Conservation (phyloP, 2,113 vertebrate genomes). For the Ictidomys tridecemlineatus region DNA sequence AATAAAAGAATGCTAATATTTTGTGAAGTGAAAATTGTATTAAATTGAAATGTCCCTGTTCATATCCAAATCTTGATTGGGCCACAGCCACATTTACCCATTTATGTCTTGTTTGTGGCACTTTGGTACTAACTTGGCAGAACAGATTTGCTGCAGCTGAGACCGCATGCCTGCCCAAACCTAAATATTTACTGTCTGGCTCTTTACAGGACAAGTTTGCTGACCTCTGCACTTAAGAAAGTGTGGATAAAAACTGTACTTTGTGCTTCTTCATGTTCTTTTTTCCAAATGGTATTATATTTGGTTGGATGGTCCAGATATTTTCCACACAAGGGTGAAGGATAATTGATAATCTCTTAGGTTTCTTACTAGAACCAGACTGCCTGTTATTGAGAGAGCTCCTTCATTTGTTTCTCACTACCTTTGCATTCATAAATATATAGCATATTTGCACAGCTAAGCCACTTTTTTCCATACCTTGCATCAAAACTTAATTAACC, state of each 20-base stretch:
- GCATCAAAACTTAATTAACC: constrained; percentile 41
- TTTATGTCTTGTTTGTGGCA: neutral
- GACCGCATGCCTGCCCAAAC: neutral
- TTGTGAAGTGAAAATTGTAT: neutral
- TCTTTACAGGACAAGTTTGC: neutral
- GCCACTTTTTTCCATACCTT: neutral
- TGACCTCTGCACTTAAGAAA: neutral
- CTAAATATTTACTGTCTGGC: neutral
- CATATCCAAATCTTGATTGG: neutral
- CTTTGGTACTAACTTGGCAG: neutral
- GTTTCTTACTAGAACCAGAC: constrained; percentile 10
- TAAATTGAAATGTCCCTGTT: neutral
- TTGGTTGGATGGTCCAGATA: neutral
- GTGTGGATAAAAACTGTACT: neutral
- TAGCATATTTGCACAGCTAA: neutral
- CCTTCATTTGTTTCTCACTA: neutral
- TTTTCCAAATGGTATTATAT: neutral
- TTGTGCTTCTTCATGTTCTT: neutral
- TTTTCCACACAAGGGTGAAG: neutral
- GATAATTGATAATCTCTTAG: constrained; percentile 20
- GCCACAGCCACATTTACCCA: neutral
- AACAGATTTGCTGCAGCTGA: neutral
- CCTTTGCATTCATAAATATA: neutral
- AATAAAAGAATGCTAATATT: neutral
- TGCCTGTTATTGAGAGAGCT: neutral